phyloP scores from a whole-genome alignment of 2,113 vertebrate genomes.

The Abramis brama region DNA sequence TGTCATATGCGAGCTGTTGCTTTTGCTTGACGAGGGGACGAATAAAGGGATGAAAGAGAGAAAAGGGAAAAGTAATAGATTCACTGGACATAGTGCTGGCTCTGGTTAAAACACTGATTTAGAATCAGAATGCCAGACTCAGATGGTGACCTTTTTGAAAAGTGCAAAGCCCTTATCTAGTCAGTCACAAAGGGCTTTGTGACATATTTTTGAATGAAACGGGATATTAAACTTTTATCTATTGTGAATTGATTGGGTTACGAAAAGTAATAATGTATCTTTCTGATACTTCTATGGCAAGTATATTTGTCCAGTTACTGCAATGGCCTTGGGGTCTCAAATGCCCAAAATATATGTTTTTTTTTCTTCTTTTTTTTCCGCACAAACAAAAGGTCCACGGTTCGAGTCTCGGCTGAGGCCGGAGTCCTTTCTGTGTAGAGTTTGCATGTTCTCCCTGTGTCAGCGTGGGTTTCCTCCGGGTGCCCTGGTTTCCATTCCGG shows the following conservation, averaged over 20 bases:
- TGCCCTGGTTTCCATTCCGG: too few relatives aligned
- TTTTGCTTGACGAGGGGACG: background rate
- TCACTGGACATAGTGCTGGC: background rate
- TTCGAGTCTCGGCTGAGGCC: too few relatives aligned
- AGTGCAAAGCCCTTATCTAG: background rate
- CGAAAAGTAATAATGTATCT: background rate
- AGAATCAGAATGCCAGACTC: background rate
- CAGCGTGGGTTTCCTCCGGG: too few relatives aligned
- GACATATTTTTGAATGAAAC: background rate
- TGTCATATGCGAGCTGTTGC: background rate
- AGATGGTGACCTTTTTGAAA: constrained; percentile 26
- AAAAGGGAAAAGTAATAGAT: background rate
- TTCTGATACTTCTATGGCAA: background rate
- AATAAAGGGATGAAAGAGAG: background rate
- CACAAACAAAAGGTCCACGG: too few relatives aligned
- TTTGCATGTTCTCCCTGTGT: too few relatives aligned
- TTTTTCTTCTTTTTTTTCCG: too few relatives aligned
- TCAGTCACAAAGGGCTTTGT: background rate
- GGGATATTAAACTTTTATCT: background rate
- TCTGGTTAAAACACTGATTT: constrained; percentile 7
- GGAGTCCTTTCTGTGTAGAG: too few relatives aligned
- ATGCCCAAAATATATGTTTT: too few relatives aligned
- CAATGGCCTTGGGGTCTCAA: background rate
- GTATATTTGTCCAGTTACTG: background rate
- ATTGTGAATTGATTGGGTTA: background rate